Evolutionary conservation across 2,797 vertebrate species (phyloP), one percentile per base, ranked within the genome.

Genomic region (Margarornis squamiger): DNA sequence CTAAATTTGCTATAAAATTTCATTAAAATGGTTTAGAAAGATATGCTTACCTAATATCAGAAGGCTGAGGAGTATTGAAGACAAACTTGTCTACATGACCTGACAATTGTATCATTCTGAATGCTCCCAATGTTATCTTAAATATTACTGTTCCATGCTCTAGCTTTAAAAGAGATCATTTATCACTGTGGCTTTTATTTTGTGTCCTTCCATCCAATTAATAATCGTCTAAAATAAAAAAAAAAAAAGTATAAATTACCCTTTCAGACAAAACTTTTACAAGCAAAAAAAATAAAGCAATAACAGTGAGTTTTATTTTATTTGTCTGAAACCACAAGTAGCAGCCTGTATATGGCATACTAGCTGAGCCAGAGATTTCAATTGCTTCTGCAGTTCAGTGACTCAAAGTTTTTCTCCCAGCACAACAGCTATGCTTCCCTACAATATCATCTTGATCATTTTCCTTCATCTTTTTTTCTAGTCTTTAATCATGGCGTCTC

Each of bases 251-350:
- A 51, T 16, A 48, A 62, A 59, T 65, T 75, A 36, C 4, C 29
- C 6, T 73, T 89, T 79, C 51, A 63, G 59, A 86, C 10, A 87
- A 89, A 82, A 90, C 6, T 73, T 86, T 29, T 61, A 24, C 32
- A 82, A 84, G 17, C 8, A 43, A 72, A 83, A 45, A 51, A 84
- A 80, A 45, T 5, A 74, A 75, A 51, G 3, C 9, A 46, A 29
- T 72, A 89, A 51, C n/a, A 70, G 18, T 2, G 4, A 88, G 14
- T 76, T 94, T 92, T 89, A 63, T 85, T 93, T 91, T 80, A 68
- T 85, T 92, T 79, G 18, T 72, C 65, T 83, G 81, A 85, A 95
- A 58, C 23, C 9, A 57, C 43, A 88, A 92, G 29, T 27, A 82
- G 34, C 17, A 85, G 45, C 14, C 54, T 46, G 30, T 65, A 32